Base-by-base conservation (phyloP, 1,140 invertebrate species). In the Caenorhabditis remanei region DNA sequence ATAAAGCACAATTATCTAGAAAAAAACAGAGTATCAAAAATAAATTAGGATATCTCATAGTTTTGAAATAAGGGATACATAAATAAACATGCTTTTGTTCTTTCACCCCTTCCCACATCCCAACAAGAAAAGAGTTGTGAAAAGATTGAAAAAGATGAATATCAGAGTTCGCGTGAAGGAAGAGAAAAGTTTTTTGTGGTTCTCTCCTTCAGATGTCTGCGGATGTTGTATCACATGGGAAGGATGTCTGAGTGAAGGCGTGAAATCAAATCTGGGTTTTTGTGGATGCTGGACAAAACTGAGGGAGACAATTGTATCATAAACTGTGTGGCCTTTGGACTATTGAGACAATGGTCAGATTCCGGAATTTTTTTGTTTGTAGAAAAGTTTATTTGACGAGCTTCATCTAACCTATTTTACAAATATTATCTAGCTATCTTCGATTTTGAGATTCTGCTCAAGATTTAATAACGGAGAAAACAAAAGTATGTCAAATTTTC, bases 181-280 rank as follows among this genome's bases (percentile, higher is more conserved):
- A 46, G 41, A 8, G 14, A 65, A 40, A 65, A 40, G 6, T 40
- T 48, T 71, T 71, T 71, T 46, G 11, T 32, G 67, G 67, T 43
- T 41, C 67, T 71, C 63, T 32, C 40, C 63, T 41, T 41, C 67
- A 71, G 67, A 71, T 71, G 67, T 71, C 67, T 71, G 67, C 43
- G 67, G 67, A 71, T 71, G 67, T 48, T 71, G 43, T 71, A 48
- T 71, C 67, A 71, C 67, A 71, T 71, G 67, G 61, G 67, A 41
- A 24, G 67, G 43, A 71, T 46, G 67, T 71, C 19, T 71, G 67
- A 71, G 67, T 43, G 43, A 71, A 71, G 41, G 67, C 67, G 67
- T 71, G 67, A 71, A 71, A 71, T 71, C 67, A 71, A 71, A 71
- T 71, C 40, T 43, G 21, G 16, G 67, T 8, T 1, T 46, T 46